A percentile compares a stretch with the other conserved stretches of the same genome.
phyloP scores from a whole-genome alignment of 2,888 invertebrate genomes.

The Colletes collaris region DNA sequence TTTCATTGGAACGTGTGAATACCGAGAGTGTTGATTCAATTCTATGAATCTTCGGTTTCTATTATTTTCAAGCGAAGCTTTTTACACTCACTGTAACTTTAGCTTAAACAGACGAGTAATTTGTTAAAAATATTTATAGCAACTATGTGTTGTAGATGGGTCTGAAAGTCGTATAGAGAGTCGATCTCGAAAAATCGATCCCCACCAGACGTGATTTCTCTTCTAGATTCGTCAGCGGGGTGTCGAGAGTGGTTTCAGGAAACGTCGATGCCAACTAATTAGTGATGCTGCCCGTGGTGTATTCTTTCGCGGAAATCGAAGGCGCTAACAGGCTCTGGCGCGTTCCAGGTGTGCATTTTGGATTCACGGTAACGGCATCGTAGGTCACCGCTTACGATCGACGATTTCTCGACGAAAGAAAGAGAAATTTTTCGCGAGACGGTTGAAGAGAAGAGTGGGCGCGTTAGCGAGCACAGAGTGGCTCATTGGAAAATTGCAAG shows the following conservation, averaged over 20 bases:
- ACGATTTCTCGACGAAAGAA: constrained; percentile 13
- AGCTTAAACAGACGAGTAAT: no score
- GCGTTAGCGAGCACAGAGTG: constrained; percentile 18
- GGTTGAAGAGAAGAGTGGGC: neutral
- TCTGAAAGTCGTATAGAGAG: no score
- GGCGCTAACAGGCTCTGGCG: constrained; percentile 28
- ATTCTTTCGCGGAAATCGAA: constrained; percentile 2
- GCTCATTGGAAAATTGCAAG: constrained; percentile 27
- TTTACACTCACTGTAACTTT: no score
- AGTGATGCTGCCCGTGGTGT: constrained; percentile 1
- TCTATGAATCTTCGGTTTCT: neutral
- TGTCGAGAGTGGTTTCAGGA: neutral
- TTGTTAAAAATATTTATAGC: no score
- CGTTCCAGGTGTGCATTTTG: constrained; percentile 19
- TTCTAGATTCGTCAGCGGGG: neutral
- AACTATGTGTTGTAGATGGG: no score
- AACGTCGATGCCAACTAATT: neutral
- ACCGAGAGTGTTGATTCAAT: neutral
- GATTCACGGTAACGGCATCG: constrained; percentile 23
- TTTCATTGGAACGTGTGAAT: neutral
- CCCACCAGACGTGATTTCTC: neutral
- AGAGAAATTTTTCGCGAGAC: constrained; percentile 22
- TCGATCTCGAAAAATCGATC: no score
- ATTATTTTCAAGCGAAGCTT: no score
- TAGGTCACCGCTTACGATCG: constrained; percentile 28